Percentiles rank a stretch among this genome's conserved stretches.
Evolutionary conservation across 2,888 invertebrate species (phyloP).

Genomic region (Pilophorus perplexus): DNA sequence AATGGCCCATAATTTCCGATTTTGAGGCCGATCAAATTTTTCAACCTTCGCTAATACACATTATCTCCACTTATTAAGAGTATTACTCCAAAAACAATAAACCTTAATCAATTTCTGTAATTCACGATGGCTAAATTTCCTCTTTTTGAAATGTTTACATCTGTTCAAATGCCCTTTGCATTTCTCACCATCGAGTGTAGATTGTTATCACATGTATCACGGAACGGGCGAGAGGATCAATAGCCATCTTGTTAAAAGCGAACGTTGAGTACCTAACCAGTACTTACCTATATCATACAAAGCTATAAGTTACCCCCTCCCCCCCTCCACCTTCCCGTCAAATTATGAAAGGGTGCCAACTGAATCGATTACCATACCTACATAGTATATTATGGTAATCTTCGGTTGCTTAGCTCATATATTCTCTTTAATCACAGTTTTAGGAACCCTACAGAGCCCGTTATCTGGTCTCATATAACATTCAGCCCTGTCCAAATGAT

Average conservation of each 20-base stretch:
- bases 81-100: too few species aligned
- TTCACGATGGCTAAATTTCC: too few species aligned
- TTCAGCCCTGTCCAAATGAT: conserved; percentile 22
- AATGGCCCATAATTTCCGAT: too few species aligned
- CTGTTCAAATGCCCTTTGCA: too few species aligned
- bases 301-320: background rate
- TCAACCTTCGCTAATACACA: too few species aligned
- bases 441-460: background rate
- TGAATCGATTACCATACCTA: conserved; percentile 16
- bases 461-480: conserved; percentile 18
- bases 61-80: too few species aligned
- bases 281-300: conserved; percentile 6
- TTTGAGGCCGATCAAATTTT: too few species aligned
- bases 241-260: conserved; percentile 11
- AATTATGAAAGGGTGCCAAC: conserved; percentile 23
- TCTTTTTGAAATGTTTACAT: too few species aligned
- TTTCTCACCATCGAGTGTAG: too few species aligned
- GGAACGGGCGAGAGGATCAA: background rate
- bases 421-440: conserved; percentile 17
- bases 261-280: background rate
- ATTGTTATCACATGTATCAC: too few species aligned
- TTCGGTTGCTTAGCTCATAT: conserved; percentile 18
- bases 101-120: too few species aligned
- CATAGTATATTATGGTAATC: conserved; percentile 20
- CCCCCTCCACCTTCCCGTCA: background rate